Percentiles rank a stretch among this genome's conserved stretches.
Conservation (phyloP, 92 coral and sea anemone genomes). For the Paragorgia papillata region DNA sequence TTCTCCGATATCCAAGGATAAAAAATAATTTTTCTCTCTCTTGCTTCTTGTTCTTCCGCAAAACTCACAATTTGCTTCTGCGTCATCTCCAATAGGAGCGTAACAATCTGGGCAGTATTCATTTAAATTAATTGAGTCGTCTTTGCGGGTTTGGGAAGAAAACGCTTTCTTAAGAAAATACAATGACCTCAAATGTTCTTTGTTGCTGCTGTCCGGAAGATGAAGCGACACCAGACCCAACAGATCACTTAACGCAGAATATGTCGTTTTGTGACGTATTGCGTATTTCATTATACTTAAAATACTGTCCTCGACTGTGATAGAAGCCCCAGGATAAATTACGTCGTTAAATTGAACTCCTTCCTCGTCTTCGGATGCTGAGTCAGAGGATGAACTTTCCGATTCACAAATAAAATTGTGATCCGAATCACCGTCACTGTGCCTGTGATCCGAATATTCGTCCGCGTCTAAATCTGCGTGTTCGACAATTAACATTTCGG, state of each 20-base stretch:
- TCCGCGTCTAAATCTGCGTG: no score
- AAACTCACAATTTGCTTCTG: constrained; percentile 21
- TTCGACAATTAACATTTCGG: no score
- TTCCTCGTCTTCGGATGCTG: constrained; percentile 3
- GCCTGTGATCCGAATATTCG: background rate
- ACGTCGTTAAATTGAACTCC: background rate
- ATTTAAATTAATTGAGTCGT: background rate
- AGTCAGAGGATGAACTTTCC: background rate
- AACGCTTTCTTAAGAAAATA: no score
- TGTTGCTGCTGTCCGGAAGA: constrained; percentile 25
- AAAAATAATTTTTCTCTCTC: constrained; percentile 15
- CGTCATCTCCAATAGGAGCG: background rate
- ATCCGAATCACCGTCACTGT: constrained; percentile 6
- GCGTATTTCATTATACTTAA: constrained; percentile 26
- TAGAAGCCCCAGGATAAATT: constrained; percentile 19
- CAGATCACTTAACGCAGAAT: constrained; percentile 31
- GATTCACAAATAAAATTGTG: no score
- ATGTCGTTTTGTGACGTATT: constrained; percentile 19
- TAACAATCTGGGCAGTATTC: constrained; percentile 20
- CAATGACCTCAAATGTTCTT: constrained; percentile 21
- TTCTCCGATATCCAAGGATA: no score
- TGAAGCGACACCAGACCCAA: constrained; percentile 18
- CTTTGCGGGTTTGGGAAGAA: background rate
- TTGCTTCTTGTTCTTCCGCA: background rate
- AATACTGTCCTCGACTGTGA: constrained; percentile 28